Conservation (phyloP, 2,113 vertebrate species). For the Epinephelus lanceolatus region DNA sequence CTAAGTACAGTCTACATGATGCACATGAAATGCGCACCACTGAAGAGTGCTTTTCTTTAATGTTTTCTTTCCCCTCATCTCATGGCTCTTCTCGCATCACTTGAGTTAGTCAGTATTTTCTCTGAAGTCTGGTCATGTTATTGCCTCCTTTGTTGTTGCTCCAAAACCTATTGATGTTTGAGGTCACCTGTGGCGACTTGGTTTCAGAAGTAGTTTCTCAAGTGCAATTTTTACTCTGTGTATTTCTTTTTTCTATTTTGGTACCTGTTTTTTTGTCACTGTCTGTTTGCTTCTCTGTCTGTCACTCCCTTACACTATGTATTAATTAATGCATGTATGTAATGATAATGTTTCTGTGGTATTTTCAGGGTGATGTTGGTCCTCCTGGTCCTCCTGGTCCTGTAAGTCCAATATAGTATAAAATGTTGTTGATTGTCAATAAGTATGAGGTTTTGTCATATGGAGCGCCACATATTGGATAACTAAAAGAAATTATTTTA, state of each 20-base stretch:
- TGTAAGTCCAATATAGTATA: slow-evolving; percentile 80
- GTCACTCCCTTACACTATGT: not conserved
- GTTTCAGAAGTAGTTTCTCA: slow-evolving; percentile 33
- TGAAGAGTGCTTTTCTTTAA: slow-evolving; percentile 1
- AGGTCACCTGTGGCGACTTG: slow-evolving; percentile 35
- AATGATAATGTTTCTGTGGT: slow-evolving; percentile 28
- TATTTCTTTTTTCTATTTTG: not conserved
- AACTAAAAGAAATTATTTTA: not conserved
- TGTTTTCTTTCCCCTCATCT: slow-evolving; percentile 35
- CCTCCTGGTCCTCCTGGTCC: slow-evolving; percentile 86
- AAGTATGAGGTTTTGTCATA: not conserved
- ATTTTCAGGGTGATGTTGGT: slow-evolving; percentile 85
- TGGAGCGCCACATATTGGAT: too few species aligned
- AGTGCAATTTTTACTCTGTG: not conserved
- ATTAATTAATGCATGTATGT: not conserved
- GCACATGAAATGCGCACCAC: slow-evolving; percentile 15
- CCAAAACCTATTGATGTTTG: slow-evolving; percentile 18
- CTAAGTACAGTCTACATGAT: not conserved
- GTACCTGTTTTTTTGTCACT: not conserved
- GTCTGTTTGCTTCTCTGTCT: not conserved
- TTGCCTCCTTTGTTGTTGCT: slow-evolving; percentile 39
- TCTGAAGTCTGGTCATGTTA: slow-evolving; percentile 39
- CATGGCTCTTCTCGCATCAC: slow-evolving; percentile 27
- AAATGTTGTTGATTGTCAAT: slow-evolving; percentile 1
- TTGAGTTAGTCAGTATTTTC: slow-evolving; percentile 37